Percentiles rank a stretch among this genome's conserved stretches.
Evolutionary conservation across 2,888 invertebrate genomes (phyloP).

Genomic region (Cerastis leucographa): DNA sequence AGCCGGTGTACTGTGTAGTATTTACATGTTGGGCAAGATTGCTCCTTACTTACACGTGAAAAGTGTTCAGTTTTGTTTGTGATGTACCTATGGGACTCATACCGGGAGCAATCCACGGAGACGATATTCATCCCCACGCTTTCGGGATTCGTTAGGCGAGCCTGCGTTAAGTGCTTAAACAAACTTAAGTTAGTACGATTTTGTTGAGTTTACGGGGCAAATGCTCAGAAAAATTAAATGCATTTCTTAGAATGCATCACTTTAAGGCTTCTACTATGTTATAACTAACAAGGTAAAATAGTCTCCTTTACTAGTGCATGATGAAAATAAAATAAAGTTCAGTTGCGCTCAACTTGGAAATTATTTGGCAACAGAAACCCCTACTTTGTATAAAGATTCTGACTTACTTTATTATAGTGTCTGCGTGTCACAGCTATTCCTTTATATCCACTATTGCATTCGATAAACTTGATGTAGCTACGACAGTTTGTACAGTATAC

Average conservation of each 20-base stretch:
- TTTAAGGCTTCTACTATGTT: not conserved
- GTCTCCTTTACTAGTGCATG: not conserved
- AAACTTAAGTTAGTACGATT: conserved; percentile 50
- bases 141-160: conserved; percentile 50
- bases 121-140: conserved; percentile 58
- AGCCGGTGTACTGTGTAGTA: conserved; percentile 4
- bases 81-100: conserved; percentile 10
- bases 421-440: not conserved
- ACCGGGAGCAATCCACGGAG: conserved; percentile 26
- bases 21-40: conserved; percentile 13
- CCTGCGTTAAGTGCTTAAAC: conserved; percentile 44
- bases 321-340: not conserved
- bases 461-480: not conserved
- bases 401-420: not conserved
- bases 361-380: not conserved
- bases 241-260: conserved; percentile 12
- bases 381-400: not conserved
- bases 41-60: not conserved
- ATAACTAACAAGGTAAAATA: not conserved
- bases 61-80: conserved; percentile 35
- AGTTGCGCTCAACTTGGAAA: not conserved
- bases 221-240: conserved; percentile 7
- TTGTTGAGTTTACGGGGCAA: conserved; percentile 17
- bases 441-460: not conserved
- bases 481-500: not conserved